A percentile compares a stretch with the other conserved stretches of the same genome.
These are phyloP conservation scores for Trachelipus rathkii DNA, from an alignment of 1,140 invertebrate genomes.

Conservation along the genomic window DNA sequence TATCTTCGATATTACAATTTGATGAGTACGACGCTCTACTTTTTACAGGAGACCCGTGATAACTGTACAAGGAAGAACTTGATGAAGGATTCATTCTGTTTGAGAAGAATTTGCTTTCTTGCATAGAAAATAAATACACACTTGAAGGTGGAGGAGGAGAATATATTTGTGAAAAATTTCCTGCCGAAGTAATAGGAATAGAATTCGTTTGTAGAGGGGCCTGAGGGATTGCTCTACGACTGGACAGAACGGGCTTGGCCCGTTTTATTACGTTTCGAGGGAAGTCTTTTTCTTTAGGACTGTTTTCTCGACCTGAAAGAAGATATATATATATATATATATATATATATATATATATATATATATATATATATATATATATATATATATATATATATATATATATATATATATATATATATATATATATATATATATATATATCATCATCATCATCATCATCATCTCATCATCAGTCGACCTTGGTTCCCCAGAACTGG, in stretches of 20 bases:
- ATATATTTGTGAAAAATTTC: neutral
- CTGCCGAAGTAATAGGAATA: neutral
- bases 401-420: conserved; percentile 14
- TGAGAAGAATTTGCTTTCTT: neutral
- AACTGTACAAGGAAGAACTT: neutral
- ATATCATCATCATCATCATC: no score
- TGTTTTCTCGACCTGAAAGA: neutral
- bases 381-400: conserved; percentile 21
- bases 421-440: conserved; percentile 3
- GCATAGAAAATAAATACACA: neutral
- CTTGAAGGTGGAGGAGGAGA: neutral
- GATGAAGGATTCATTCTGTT: neutral
- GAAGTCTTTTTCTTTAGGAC: neutral
- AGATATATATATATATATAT: neutral
- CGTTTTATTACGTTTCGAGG: neutral
- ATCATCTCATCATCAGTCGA: no score
- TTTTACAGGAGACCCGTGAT: neutral
- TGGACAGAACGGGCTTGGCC: neutral
- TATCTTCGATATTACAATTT: neutral
- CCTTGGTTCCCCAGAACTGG: no score
- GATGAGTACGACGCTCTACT: neutral
- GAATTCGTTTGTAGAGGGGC: neutral
- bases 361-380: conserved; percentile 21
- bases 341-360: conserved; percentile 17
- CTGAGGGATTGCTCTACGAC: neutral